Base-by-base conservation (phyloP, 2,888 invertebrate genomes). In the Salticus scenicus region DNA sequence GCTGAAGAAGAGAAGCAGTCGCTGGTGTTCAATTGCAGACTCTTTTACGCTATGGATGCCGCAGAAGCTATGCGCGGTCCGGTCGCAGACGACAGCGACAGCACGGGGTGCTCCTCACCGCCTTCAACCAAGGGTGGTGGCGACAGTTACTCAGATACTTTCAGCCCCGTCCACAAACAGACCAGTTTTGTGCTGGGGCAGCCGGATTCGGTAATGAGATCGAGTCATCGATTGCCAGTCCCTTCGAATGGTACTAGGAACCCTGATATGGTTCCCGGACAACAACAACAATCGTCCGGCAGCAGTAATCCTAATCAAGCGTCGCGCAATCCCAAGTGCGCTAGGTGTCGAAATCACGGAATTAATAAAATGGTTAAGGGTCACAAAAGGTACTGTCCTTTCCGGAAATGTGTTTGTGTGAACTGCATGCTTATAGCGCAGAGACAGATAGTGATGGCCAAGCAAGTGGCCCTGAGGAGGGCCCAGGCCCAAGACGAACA, bases 361-460 rank as follows among this genome's bases (percentile, higher is more conserved):
- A 95, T 96, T 57, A 96, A 96, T 88, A 96, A 96, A 1, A 95
- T 95, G 89, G 92, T 96, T 89, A 96, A 96, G 90, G 96, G 96
- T 0, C 96, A 96, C 92, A 96, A 96, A 92, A 93, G 95, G 4
- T 72, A 69, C 14, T 84, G 83, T 28, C 37, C 63, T 2, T 79
- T 37, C 30, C 20, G 77, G 30, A n/a, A 41, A 7, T 87, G 85
- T 51, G 63, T 70, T 1, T 87, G 87, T 27, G 66, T 70, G 4
- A 82, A 82, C 73, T 87, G 87, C 51, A 64, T 57, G 31, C 73
- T 87, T 1, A 87, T 87, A n/a, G 75, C 73, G 10, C 82, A 87
- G 27, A 31, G 87, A 17, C 87, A 87, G 28, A 73, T 63, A 30
- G 79, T 87, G n/a, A 87, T 87, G 87, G 87, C 87, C 7, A 74